Base-by-base conservation (phyloP, 2,888 invertebrate species). In the Myathropa florea region DNA sequence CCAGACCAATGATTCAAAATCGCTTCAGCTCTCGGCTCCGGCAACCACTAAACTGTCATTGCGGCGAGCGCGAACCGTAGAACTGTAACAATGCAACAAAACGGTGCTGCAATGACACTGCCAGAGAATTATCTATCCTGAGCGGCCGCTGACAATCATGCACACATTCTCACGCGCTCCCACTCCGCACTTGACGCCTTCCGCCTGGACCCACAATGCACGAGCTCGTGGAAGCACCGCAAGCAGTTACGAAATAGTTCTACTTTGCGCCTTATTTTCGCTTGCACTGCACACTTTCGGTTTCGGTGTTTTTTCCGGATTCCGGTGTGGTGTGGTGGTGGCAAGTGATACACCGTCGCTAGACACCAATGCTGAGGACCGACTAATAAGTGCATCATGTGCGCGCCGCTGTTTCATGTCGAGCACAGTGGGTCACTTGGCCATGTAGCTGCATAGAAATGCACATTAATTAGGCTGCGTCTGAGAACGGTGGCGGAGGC, bases 311-410 rank as follows among this genome's bases (percentile, higher is more conserved):
- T 57, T 55, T 85, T 85, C 82, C 85, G 85, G 73, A 82, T 71
- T 76, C 82, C 63, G 53, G 65, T 18, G 46, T 46, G 7, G 46
- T 30, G 14, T n/a, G n/a, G n/a, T n/a, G 39, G 28, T 63, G 33
- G 12, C 46, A 68, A 61, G 60, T 60, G 4, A 36, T 7, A 72
- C 67, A 65, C 30, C n/a, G 68, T 64, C 84, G 67, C 46, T 61
- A 68, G 61, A 81, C 76, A 68, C 73, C 70, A 82, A 77, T 77
- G 85, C 68, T 85, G 73, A 63, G 67, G 53, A 78, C 36, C 64
- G 70, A 82, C 85, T 85, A 77, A 85, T 64, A 53, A 60, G 82
- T 77, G 72, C 85, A 78, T 64, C 68, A 77, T 77, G n/a, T 60
- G 57, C 76, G 59, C 71, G 28, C 46, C 75, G 71, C 71, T 46